Conservation (phyloP, 2,797 vertebrate species). For the Enteromius trimaculatus region DNA sequence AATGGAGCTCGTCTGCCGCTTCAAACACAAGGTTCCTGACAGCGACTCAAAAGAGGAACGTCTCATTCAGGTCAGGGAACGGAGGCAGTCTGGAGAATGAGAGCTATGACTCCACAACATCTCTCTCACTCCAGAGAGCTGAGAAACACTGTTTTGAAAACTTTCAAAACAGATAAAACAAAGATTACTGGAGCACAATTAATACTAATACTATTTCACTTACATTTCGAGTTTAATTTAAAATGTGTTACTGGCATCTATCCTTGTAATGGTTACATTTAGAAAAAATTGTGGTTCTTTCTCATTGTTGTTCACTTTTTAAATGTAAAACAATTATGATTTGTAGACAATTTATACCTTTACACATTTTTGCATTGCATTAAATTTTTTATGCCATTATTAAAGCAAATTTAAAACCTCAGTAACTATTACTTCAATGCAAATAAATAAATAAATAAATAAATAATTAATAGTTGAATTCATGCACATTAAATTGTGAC, state of each 20-base stretch:
- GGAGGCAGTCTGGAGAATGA: not conserved
- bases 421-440: not conserved
- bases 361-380: not conserved
- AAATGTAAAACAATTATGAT: not conserved
- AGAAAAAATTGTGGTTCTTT: not conserved
- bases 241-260: not conserved
- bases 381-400: not conserved
- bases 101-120: not conserved
- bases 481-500: not conserved
- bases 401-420: not conserved
- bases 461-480: not conserved
- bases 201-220: not conserved
- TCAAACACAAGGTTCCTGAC: slow-evolving; percentile 29
- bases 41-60: slow-evolving; percentile 4
- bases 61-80: slow-evolving; percentile 37
- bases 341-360: not conserved
- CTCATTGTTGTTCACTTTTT: not conserved
- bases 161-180: too few relatives aligned
- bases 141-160: slow-evolving; percentile 4
- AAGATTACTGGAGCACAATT: not conserved
- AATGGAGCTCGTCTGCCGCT: slow-evolving; percentile 22
- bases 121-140: not conserved
- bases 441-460: not conserved
- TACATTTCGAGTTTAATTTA: not conserved
- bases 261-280: not conserved